Base-by-base conservation (phyloP, 2,888 invertebrate genomes). In the Lissonota sp. region DNA sequence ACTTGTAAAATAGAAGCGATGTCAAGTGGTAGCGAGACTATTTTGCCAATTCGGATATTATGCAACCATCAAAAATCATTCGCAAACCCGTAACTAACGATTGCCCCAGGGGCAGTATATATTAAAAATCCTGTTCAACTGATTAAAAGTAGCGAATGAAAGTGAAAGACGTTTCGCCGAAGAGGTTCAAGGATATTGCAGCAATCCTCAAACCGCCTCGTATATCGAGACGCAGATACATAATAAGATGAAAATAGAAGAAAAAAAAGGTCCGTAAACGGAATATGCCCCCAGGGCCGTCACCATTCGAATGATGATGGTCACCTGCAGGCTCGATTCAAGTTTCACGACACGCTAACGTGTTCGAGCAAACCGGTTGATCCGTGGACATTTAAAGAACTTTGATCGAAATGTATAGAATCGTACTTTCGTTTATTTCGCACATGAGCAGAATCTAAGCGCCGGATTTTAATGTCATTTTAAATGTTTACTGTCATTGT, bases 211-310 rank as follows among this genome's bases (percentile, higher is more conserved):
- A 16, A 10, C 39, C 16, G 58, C 6, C 7, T 10, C n/a, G 26
- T 7, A 53, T 42, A 53, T 42, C 42, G 26, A 57, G 14, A 4
- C 14, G 44, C 14, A 53, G 7, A 14, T 26, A n/a, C 6, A 57
- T 10, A 10, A 53, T n/a, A 39, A 44, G 12, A 44, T 4, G n/a
- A 42, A 51, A 14, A 14, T n/a, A 60, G 42, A 51, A 46, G 26
- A 66, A 58, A 26, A 60, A n/a, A 58, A 49, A 46, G 8, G 49
- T 42, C 62, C 53, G 49, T 75, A 53, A 69, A 62, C 8, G 67
- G 75, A 75, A 55, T 62, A 40, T 60, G 6, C 53, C 62, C 66
- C 37, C 46, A 49, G 62, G 67, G 75, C 67, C 42, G 44, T 75
- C 75, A 51, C 26, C 60, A 67, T 51, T 74, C 66, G 74, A 74